Evolutionary conservation across 2,113 vertebrate genomes (phyloP).

Genomic region (Coptodon rendalli): DNA sequence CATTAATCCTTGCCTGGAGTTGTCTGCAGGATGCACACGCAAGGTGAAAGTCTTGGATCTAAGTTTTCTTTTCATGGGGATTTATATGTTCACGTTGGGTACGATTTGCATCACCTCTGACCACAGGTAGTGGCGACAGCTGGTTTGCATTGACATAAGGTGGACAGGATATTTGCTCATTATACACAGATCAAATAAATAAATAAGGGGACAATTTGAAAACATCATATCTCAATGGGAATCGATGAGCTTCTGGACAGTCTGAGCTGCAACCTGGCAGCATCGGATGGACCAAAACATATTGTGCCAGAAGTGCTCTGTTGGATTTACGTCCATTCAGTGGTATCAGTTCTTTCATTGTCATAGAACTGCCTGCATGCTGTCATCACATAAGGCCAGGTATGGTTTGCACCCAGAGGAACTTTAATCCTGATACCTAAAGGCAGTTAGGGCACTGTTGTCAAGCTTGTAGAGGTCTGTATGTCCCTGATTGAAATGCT

Average conservation of each 20-base stretch:
- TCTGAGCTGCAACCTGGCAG: background rate
- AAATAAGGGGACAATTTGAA: background rate
- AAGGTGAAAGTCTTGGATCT: constrained; percentile 13
- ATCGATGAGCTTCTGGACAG: background rate
- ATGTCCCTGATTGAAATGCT: background rate
- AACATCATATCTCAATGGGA: background rate
- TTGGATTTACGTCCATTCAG: background rate
- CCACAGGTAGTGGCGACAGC: constrained; percentile 21
- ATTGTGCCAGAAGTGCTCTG: background rate
- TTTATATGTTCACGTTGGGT: constrained; percentile 15
- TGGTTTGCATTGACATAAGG: constrained; percentile 36
- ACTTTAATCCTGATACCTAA: background rate
- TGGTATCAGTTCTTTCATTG: background rate
- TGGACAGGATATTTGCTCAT: background rate
- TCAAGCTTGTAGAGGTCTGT: background rate
- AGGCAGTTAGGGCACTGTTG: background rate
- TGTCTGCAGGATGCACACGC: background rate
- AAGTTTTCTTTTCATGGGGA: background rate
- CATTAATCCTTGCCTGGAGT: constrained; percentile 31
- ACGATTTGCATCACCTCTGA: constrained; percentile 50
- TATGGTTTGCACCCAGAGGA: background rate
- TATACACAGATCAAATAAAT: background rate
- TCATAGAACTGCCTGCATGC: background rate
- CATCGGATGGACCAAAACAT: background rate
- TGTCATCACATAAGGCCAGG: background rate